A percentile compares a stretch with the other conserved stretches of the same genome.
phyloP scores from a whole-genome alignment of 2,797 vertebrate genomes.

The Leptodactylus fallax region DNA sequence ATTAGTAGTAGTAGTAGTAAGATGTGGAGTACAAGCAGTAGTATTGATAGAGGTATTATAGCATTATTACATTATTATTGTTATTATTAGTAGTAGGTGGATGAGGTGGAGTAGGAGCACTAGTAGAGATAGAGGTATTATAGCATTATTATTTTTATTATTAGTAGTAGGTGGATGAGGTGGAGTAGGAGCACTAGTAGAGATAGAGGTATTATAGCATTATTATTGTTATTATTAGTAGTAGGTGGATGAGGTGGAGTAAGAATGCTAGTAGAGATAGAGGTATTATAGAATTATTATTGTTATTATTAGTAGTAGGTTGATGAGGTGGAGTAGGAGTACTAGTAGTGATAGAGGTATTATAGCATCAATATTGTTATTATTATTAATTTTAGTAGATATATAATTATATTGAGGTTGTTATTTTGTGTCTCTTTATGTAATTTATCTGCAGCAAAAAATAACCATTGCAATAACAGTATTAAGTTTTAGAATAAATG shows the following conservation, averaged over 20 bases:
- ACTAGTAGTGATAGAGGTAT: not conserved
- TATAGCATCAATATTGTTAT: not conserved
- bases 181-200: no score
- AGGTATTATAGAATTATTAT: not conserved
- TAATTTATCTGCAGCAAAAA: no score
- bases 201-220: not conserved
- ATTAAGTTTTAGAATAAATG: not conserved
- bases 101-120: not conserved
- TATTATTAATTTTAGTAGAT: not conserved
- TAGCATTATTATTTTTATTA: not conserved
- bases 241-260: not conserved
- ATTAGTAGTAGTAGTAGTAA: not conserved
- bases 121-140: not conserved
- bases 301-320: not conserved
- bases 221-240: not conserved
- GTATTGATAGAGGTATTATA: not conserved
- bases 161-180: no score
- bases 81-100: no score
- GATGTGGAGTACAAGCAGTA: not conserved
- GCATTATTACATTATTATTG: no score
- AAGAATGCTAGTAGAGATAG: not conserved
- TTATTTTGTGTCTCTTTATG: not conserved
- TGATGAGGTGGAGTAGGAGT: no score
- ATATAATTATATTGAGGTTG: not conserved
- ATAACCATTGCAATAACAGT: no score